Evolutionary conservation across 2,797 vertebrate species (phyloP).

Genomic region (Cichlasoma orientale): DNA sequence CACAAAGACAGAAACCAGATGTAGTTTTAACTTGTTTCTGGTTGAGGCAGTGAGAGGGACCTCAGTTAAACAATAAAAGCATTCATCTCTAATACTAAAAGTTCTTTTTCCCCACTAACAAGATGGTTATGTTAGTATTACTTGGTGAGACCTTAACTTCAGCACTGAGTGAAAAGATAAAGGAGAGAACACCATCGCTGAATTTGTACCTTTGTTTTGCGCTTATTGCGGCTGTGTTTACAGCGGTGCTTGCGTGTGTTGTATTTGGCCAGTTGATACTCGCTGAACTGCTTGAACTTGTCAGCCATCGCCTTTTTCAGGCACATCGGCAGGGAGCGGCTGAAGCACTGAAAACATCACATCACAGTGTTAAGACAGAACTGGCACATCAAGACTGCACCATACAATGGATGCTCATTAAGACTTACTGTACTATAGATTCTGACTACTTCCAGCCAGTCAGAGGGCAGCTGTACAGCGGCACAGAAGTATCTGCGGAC

Average conservation of each 20-base stretch:
- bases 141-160: not conserved
- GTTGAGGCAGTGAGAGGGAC: not conserved
- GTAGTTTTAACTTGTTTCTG: not conserved
- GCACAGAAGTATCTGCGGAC: constrained; percentile 88
- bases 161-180: not conserved
- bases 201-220: constrained; percentile 56
- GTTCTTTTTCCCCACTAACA: not conserved
- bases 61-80: not conserved
- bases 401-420: not conserved
- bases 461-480: constrained; percentile 87
- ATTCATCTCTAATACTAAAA: not conserved
- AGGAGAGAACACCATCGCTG: not conserved
- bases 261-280: constrained; percentile 93
- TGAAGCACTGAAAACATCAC: constrained; percentile 78
- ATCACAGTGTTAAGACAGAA: not conserved
- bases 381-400: not conserved
- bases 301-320: constrained; percentile 86
- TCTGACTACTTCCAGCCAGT: constrained; percentile 88
- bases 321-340: constrained; percentile 81
- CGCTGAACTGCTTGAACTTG: constrained; percentile 89
- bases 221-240: constrained; percentile 73
- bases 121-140: not conserved
- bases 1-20: not conserved
- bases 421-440: constrained; percentile 78
- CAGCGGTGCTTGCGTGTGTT: constrained; percentile 86